These are phyloP conservation scores for Champsocephalus gunnari DNA, from an alignment of 2,797 vertebrate genomes.

Conservation along the genomic window DNA sequence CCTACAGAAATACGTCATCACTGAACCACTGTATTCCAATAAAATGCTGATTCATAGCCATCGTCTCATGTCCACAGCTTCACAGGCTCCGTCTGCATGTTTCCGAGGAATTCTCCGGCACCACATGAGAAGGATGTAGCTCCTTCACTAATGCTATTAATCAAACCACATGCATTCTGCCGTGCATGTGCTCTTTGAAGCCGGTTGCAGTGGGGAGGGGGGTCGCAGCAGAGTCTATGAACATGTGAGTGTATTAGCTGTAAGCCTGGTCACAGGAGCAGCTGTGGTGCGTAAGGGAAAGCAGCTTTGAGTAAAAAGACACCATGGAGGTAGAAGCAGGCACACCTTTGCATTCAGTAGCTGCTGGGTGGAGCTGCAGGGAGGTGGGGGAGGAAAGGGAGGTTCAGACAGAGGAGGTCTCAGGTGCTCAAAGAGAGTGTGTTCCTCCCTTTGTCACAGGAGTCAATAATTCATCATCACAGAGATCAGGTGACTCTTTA, in stretches of 20 bases:
- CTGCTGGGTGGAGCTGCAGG: conserved; percentile 52
- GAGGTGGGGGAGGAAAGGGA: conserved; percentile 29
- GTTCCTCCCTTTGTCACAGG: conserved; percentile 61
- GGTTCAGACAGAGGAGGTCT: conserved; percentile 64
- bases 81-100: conserved; percentile 59
- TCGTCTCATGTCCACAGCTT: conserved; percentile 64
- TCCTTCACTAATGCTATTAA: conserved; percentile 73
- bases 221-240: conserved; percentile 16
- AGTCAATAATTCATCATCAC: conserved; percentile 74
- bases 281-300: conserved; percentile 62
- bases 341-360: conserved; percentile 70
- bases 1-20: too few species aligned
- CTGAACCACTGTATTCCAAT: too few species aligned
- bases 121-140: conserved; percentile 72
- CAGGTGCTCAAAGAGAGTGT: conserved; percentile 63
- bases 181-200: conserved; percentile 69
- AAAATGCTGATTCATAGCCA: too few species aligned
- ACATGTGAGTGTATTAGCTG: conserved; percentile 59
- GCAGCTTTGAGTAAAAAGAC: conserved; percentile 70
- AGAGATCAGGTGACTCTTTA: conserved; percentile 45
- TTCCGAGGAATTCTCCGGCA: conserved; percentile 66
- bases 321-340: conserved; percentile 48
- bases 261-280: conserved; percentile 57
- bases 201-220: neutral
- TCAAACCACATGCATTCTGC: conserved; percentile 68